These are phyloP conservation scores for Spea multiplicata DNA, from an alignment of 2,113 vertebrate genomes.

Conservation along the genomic window DNA sequence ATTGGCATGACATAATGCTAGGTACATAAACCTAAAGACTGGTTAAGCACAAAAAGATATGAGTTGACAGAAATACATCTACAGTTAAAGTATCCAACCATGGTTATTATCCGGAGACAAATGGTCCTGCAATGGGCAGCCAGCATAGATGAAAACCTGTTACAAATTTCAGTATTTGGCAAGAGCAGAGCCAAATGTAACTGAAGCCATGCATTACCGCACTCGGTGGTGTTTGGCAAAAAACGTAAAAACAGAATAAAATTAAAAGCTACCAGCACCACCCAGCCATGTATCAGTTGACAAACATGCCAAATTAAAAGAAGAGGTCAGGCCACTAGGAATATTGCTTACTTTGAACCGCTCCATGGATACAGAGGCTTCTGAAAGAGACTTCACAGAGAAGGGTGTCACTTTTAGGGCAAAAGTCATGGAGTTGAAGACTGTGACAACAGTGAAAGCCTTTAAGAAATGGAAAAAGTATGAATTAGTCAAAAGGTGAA, in stretches of 20 bases:
- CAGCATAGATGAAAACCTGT: not conserved
- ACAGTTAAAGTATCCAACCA: constrained; percentile 11
- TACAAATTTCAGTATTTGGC: not conserved
- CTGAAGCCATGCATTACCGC: not conserved
- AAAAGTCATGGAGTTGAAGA: constrained; percentile 95
- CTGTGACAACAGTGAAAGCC: constrained; percentile 93
- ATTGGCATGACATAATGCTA: constrained; percentile 40
- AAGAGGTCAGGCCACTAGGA: not conserved
- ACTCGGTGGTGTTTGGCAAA: not conserved
- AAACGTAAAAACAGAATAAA: not conserved
- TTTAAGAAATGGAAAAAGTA: constrained; percentile 52
- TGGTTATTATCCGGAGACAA: not conserved
- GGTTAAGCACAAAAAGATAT: constrained; percentile 37
- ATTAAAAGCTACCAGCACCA: not conserved
- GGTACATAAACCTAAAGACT: constrained; percentile 41
- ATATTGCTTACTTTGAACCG: constrained; percentile 80
- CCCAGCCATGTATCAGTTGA: not conserved
- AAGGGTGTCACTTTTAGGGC: constrained; percentile 92
- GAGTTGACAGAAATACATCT: constrained; percentile 20
- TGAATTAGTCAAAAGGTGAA: too few relatives aligned
- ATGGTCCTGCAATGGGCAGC: not conserved
- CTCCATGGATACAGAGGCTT: constrained; percentile 84
- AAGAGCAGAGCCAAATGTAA: not conserved
- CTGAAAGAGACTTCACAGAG: constrained; percentile 89
- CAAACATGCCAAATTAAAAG: not conserved